These are phyloP conservation scores for Lycorma delicatula DNA, from an alignment of 1,140 invertebrate genomes.

Conservation along the genomic window DNA sequence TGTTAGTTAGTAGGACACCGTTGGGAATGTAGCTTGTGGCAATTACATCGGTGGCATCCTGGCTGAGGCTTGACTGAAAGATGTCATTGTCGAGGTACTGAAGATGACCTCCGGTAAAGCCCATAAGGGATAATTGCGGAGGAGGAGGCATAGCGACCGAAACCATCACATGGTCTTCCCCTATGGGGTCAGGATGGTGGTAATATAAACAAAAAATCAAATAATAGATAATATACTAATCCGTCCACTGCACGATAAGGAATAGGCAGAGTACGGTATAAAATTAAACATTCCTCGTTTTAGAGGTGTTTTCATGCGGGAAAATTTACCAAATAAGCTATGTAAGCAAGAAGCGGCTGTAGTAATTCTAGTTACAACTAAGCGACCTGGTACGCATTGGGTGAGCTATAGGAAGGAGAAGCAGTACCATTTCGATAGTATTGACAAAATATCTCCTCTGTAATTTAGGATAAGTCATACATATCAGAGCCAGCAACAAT, in stretches of 20 bases:
- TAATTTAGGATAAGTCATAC: not conserved
- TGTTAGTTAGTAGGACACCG: too few species aligned
- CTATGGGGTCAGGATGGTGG: not conserved
- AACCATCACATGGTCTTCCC: not conserved
- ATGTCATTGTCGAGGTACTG: too few species aligned
- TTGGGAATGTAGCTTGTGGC: too few species aligned
- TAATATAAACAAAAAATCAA: not conserved
- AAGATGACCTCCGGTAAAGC: too few species aligned
- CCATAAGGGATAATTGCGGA: too few species aligned
- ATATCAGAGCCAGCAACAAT: not conserved
- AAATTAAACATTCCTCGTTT: slow-evolving; percentile 14
- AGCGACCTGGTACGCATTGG: slow-evolving; percentile 32
- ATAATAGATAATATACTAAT: too few species aligned
- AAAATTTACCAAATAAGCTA: slow-evolving; percentile 17
- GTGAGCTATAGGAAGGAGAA: slow-evolving; percentile 29
- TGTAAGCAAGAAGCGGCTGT: slow-evolving; percentile 28
- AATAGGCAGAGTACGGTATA: not conserved
- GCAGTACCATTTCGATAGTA: not conserved
- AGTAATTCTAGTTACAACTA: slow-evolving; percentile 30
- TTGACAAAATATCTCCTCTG: not conserved
- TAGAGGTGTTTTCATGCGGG: slow-evolving; percentile 20
- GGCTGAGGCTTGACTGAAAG: too few species aligned
- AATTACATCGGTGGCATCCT: too few species aligned
- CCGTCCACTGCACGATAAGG: not conserved
- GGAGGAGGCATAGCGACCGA: too few species aligned